Conservation (phyloP, 1,140 invertebrate genomes). For the Anastatus disparis region DNA sequence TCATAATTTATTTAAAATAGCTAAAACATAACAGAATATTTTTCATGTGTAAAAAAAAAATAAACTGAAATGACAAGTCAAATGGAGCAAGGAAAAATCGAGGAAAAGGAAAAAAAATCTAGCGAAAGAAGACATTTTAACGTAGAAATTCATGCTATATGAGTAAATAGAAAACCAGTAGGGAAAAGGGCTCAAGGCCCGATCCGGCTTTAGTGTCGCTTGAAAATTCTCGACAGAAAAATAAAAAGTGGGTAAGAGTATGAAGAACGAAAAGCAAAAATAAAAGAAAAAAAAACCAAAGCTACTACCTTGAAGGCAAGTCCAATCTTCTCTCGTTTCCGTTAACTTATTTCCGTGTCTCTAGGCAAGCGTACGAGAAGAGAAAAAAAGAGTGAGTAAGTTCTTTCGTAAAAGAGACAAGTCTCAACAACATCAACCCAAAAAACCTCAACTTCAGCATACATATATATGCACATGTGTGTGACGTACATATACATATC, state of each 20-base stretch:
- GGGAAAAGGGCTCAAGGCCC: conserved; percentile 29
- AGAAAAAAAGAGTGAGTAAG: neutral
- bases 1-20: no score
- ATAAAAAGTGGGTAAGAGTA: neutral
- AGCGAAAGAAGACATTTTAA: conserved; percentile 24
- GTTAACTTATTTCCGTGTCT: conserved; percentile 38
- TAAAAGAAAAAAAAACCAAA: no score
- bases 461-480: neutral
- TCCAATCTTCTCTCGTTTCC: conserved; percentile 35
- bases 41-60: no score
- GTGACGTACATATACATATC: neutral
- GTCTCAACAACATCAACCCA: neutral
- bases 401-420: neutral
- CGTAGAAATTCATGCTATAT: conserved; percentile 1
- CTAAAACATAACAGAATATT: no score
- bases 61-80: no score
- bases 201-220: conserved; percentile 37
- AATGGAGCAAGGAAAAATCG: neutral
- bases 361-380: neutral
- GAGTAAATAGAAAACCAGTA: neutral
- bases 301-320: neutral
- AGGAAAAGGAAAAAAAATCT: neutral
- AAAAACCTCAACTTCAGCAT: neutral
- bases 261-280: neutral
- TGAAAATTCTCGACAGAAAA: conserved; percentile 36